Percentiles rank a stretch among this genome's conserved stretches.
Conservation (phyloP, 2,888 invertebrate genomes). For the Cephus pulcher region DNA sequence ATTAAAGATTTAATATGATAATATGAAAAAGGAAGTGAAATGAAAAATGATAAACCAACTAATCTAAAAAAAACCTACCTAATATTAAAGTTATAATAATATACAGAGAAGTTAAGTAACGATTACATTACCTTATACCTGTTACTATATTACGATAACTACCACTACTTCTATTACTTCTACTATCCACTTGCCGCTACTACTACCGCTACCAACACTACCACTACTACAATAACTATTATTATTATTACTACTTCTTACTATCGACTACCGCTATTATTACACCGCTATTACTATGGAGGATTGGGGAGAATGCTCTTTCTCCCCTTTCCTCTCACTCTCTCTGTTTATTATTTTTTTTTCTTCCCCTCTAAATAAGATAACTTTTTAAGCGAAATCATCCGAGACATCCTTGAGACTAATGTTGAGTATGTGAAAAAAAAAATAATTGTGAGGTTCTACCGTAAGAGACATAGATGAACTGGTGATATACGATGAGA, state of each 20-base stretch:
- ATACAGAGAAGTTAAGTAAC: conserved; percentile 61
- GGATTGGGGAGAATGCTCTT: background rate
- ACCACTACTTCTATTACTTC: conserved; percentile 36
- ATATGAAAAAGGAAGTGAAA: conserved; percentile 38
- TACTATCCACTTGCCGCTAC: conserved; percentile 40
- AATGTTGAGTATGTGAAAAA: conserved; percentile 18
- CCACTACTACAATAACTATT: background rate
- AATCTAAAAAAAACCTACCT: conserved; percentile 57
- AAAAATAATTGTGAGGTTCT: conserved; percentile 24
- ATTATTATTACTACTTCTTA: background rate
- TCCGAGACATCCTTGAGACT: conserved; percentile 7
- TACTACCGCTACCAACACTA: conserved; percentile 2
- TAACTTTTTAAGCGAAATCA: background rate
- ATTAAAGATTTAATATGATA: conserved; percentile 61
- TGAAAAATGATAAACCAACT: conserved; percentile 47
- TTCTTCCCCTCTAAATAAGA: background rate
- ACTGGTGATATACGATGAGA: background rate
- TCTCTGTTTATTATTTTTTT: background rate
- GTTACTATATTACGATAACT: conserved; percentile 44
- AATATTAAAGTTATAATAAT: conserved; percentile 65
- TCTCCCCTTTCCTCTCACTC: background rate
- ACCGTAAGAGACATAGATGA: conserved; percentile 22
- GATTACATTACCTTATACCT: conserved; percentile 58
- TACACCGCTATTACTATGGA: background rate
- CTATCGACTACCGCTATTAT: background rate